Evolutionary conservation across 2,888 invertebrate species (phyloP).

Genomic region (Patella pellucida): DNA sequence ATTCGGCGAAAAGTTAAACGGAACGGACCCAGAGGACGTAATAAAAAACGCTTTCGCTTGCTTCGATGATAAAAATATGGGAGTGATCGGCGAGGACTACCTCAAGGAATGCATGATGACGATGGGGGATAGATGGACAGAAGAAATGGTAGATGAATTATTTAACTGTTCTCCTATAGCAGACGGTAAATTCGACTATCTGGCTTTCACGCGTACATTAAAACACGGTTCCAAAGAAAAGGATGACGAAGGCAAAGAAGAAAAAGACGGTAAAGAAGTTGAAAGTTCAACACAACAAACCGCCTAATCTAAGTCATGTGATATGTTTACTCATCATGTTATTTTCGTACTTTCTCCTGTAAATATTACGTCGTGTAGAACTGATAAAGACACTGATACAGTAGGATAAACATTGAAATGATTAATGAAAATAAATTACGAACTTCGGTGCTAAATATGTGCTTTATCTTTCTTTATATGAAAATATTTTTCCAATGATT

Average conservation of each 20-base stretch:
- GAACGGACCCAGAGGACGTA: slow-evolving; percentile 70
- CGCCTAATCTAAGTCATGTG: no score
- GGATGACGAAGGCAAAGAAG: slow-evolving; percentile 54
- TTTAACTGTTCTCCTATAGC: slow-evolving; percentile 66
- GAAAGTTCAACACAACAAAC: no score
- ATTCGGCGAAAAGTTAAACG: slow-evolving; percentile 69
- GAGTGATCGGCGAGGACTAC: slow-evolving; percentile 60
- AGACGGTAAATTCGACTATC: slow-evolving; percentile 65
- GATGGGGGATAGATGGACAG: slow-evolving; percentile 70
- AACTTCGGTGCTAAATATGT: no score
- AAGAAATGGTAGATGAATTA: slow-evolving; percentile 70
- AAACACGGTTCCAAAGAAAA: slow-evolving; percentile 67
- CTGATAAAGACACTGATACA: no score
- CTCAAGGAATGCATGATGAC: slow-evolving; percentile 67
- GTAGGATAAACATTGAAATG: no score
- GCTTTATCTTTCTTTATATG: no score
- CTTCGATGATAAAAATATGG: slow-evolving; percentile 61
- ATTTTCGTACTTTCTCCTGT: no score
- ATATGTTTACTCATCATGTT: no score
- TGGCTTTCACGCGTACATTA: slow-evolving; percentile 66
- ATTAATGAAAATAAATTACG: no score
- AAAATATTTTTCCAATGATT: no score
- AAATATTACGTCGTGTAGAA: background rate
- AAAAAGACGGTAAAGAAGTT: background rate
- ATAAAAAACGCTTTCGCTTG: slow-evolving; percentile 69